Conservation (phyloP, 2,797 vertebrate genomes). For the Thamnophis elegans region DNA sequence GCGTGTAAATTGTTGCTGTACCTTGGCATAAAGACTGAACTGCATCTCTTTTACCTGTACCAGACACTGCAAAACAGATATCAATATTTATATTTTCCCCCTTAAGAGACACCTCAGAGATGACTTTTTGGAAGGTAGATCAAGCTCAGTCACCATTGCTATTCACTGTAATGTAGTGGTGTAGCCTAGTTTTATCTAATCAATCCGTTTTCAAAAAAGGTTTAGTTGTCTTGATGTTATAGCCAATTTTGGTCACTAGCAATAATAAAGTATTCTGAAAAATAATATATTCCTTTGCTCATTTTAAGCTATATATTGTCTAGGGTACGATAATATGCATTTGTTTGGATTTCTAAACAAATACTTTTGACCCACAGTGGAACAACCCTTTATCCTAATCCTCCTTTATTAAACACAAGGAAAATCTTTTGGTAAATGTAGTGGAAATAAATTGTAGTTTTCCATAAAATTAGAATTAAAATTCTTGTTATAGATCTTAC, state of each 20-base stretch:
- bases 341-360: neutral
- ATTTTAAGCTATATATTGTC: neutral
- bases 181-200: neutral
- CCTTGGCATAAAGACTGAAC: neutral
- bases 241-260: neutral
- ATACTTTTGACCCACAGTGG: neutral
- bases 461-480: neutral
- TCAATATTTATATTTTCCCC: neutral
- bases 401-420: neutral
- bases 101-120: neutral
- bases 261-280: neutral
- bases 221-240: neutral
- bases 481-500: neutral
- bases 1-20: neutral
- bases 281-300: neutral
- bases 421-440: neutral
- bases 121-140: neutral
- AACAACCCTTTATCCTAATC: neutral
- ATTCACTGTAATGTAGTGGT: neutral
- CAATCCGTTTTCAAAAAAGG: neutral
- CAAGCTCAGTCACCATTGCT: neutral
- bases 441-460: neutral
- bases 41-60: neutral
- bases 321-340: neutral
- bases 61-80: neutral